phyloP scores from a whole-genome alignment of 2,888 invertebrate genomes.

The Tachina grossa region DNA sequence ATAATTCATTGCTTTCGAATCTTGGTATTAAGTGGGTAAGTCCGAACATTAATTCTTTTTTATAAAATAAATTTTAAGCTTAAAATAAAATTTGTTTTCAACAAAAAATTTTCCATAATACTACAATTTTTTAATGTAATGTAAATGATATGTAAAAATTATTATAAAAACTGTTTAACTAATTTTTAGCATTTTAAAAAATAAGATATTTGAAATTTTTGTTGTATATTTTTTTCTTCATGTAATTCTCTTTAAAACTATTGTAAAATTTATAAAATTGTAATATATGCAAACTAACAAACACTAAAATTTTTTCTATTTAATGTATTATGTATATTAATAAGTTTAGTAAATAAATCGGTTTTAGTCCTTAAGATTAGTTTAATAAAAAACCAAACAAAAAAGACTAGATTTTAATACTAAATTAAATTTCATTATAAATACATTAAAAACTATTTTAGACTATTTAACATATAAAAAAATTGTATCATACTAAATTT shows the following conservation, averaged over 20 bases:
- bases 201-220: constrained; percentile 8
- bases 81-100: no score
- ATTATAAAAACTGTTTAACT: not conserved
- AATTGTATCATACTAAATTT: constrained; percentile 48
- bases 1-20: no score
- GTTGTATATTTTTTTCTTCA: constrained; percentile 33
- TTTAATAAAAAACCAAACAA: constrained; percentile 73
- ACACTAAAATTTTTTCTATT: constrained; percentile 42
- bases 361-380: constrained; percentile 74
- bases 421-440: constrained; percentile 58
- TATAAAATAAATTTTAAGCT: no score
- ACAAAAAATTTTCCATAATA: no score
- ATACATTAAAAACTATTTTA: constrained; percentile 53
- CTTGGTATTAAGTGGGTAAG: no score
- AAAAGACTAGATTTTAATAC: constrained; percentile 71
- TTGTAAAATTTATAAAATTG: constrained; percentile 27
- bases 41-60: no score
- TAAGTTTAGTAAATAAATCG: constrained; percentile 23
- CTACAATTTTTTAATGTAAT: no score
- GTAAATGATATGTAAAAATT: not conserved
- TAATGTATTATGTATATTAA: constrained; percentile 41
- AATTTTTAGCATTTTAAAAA: constrained; percentile 12
- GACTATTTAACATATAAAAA: constrained; percentile 28
- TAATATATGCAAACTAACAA: constrained; percentile 28
- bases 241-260: constrained; percentile 55